Base-by-base conservation (phyloP, 2,888 invertebrate genomes). In the Thumatha senex region DNA sequence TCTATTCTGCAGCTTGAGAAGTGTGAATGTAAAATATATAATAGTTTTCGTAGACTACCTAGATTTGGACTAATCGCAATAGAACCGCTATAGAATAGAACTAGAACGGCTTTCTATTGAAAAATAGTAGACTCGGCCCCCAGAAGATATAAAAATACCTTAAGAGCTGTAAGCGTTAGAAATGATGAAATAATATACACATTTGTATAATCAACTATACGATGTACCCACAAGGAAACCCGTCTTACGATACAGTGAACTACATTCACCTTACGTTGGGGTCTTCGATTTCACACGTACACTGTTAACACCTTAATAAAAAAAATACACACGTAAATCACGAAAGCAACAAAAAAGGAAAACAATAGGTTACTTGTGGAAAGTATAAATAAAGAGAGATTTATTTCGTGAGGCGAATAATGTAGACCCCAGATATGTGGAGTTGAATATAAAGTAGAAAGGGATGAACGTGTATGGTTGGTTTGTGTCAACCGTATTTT, bases 361-460 rank as follows among this genome's bases (percentile, higher is more conserved):
- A 81, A 78, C 80, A 81, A 81, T 78, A 77, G 77, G 75, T 76
- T 78, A 74, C 77, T 74, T 73, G 67, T 65, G 72, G 74, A 72
- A 76, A 74, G 78, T 77, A 81, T 82, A 81, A 82, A 80, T 80
- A 80, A 76, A 73, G 71, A 63, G 63, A 81, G 82, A 83, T 83
- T 83, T 82, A 83, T 82, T 81, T 73, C 82, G 82, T 82, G 82
- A 74, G 76, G 51, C 65, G 82, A 82, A 82, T 81, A 76, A 78
- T 71, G 72, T 66, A 59, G 59, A 59, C 52, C 63, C 62, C 58
- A 71, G 67, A 71, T 72, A 78, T 70, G 76, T 70, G 63, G 67
- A 54, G 54, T 44, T 60, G 80, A 81, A 81, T 82, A 73, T 78
- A 77, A 82, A 82, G 72, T 70, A 77, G 72, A 43, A 29, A 11